Base-by-base conservation (phyloP, 2,113 vertebrate species). In the Anguilla japonica region DNA sequence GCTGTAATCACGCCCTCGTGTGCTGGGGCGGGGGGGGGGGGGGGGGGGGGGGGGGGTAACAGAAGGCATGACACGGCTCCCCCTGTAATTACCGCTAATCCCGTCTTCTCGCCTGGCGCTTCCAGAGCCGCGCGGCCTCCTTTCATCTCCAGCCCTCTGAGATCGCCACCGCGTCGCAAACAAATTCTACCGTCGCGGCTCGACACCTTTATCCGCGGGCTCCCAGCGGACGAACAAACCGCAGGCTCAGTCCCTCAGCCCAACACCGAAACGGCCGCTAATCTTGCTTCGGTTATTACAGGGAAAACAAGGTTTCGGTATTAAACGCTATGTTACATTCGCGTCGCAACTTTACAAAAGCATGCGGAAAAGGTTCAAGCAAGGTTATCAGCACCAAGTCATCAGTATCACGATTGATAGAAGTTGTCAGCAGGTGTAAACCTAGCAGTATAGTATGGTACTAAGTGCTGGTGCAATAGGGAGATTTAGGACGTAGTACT, bases 41-140 rank as follows among this genome's bases (percentile, higher is more conserved):
- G n/a, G n/a, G n/a, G n/a, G n/a, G 34, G 34, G 34, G 34, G 34
- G 34, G 9, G 50, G 41, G 43, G 18, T 8, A 13, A 13, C 79
- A 16, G 16, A 16, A 40, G 29, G 39, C 79, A 80, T 29, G 5
- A 80, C 79, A 80, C 15, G 8, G 14, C 18, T 57, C 41, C 46
- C 82, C 82, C 56, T 83, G n/a, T 83, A 83, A 83, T 83, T 83
- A 57, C 18, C n/a, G 14, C 82, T 50, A 26, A 63, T 26, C 56
- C 56, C 56, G 82, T 26, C 53, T 18, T 63, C 53, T 63, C 56
- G 6, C 22, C 20, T 3, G 13, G 39, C 15, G 53, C 82, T 39
- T 41, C 18, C 34, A 40, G 34, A 29, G 53, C 40, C 56, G 14
- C 0, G 34, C 29, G 9, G 79, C 41, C 39, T 22, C 9, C 79